These are phyloP conservation scores for Peromyscus maniculatus DNA, from an alignment of 2,113 vertebrate species.

Conservation along the genomic window DNA sequence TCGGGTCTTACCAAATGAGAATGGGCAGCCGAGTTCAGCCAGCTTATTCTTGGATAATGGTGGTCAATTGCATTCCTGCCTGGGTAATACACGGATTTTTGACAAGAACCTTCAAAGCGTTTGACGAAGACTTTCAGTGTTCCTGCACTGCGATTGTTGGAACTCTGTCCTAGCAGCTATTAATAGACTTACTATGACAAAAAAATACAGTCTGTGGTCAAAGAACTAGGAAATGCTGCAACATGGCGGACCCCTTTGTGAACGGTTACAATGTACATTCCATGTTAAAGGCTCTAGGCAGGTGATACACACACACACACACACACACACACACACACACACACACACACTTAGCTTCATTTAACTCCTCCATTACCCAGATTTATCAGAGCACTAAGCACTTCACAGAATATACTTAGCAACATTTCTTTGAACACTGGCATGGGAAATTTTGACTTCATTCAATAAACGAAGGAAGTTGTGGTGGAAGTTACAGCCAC, in stretches of 20 bases:
- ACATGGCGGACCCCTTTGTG: not conserved
- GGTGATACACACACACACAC: not conserved
- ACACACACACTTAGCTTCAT: not conserved
- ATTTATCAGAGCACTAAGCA: not conserved
- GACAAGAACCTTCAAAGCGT: slow-evolving; percentile 57
- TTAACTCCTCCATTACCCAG: slow-evolving; percentile 10
- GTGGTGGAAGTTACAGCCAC: not conserved
- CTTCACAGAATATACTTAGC: not conserved
- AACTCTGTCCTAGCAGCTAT: slow-evolving; percentile 30
- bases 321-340: too few species aligned
- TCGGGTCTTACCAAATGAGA: not conserved
- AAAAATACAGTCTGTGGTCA: not conserved
- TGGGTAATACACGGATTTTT: slow-evolving; percentile 14
- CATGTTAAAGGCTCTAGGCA: not conserved
- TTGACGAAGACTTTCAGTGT: slow-evolving; percentile 45
- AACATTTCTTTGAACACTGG: not conserved
- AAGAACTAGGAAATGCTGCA: slow-evolving; percentile 20
- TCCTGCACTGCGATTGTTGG: not conserved
- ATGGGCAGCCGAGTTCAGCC: slow-evolving; percentile 31
- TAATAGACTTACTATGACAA: slow-evolving; percentile 49
- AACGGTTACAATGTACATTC: not conserved
- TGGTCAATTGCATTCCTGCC: not conserved
- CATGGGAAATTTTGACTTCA: not conserved
- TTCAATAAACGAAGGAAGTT: not conserved
- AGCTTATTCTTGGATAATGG: slow-evolving; percentile 17